Base-by-base conservation (phyloP, 2,113 vertebrate genomes). In the Xenopus laevis region DNA sequence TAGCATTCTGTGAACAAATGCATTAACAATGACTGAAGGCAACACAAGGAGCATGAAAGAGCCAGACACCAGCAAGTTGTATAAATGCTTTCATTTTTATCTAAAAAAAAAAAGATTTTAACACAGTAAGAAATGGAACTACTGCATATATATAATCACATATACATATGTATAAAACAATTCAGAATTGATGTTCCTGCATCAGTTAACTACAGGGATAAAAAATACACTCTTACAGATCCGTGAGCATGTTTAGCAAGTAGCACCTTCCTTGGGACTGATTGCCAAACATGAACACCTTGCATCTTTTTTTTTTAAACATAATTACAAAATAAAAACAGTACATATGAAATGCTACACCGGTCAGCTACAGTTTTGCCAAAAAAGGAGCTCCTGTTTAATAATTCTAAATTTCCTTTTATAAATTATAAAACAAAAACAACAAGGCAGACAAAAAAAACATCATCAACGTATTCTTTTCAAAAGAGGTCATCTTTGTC, bases 61-160 rank as follows among this genome's bases (percentile, higher is more conserved):
- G 30, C 6, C 33, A 40, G 33, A 40, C 33, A 40, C 33, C 33
- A 40, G 13, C 21, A 5, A 9, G 47, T 76, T 69, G 59, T 76
- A 69, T 76, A 76, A 76, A 76, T 76, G 73, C 59, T 69, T 50
- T 76, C 73, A 76, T 76, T 76, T 27, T 76, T 63, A 76, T 68
- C 50, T 60, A 13, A 62, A 44, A 68, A 68, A 13, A 62, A 44
- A 68, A 68, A 47, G 10, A 27, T 46, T 74, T 68, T 45, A 67
- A 75, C 57, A 68, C 46, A 62, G 17, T 57, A 76, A 67, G 40
- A 67, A 67, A 74, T 23, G 47, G 45, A 75, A 61, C 12, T 18
- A 44, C 55, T 11, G 65, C 46, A 69, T 63, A 76, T 69, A 63
- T 52, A 63, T 63, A 61, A 27, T 71, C 58, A 71, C 58, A 76